A percentile compares a stretch with the other conserved stretches of the same genome.
These are phyloP conservation scores for Tiliacea citrago DNA, from an alignment of 2,888 invertebrate species.

Conservation along the genomic window DNA sequence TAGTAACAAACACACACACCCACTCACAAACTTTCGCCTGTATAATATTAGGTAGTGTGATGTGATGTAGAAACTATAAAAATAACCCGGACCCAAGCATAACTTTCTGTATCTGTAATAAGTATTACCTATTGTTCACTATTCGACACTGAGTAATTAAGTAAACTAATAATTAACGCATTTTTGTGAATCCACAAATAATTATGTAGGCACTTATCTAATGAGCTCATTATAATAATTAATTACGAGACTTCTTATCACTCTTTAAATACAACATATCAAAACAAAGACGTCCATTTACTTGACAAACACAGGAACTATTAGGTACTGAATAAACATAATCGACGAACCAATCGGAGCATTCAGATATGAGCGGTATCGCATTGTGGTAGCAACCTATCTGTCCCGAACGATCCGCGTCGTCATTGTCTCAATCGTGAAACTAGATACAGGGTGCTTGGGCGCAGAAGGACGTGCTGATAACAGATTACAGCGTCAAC, in stretches of 20 bases:
- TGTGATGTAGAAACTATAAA: neutral
- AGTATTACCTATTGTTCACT: slow-evolving; percentile 2
- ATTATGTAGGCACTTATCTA: slow-evolving; percentile 50
- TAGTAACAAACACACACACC: too few species aligned
- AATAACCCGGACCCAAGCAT: neutral
- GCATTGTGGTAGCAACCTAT: slow-evolving; percentile 72
- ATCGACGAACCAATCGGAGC: slow-evolving; percentile 82
- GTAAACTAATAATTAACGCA: slow-evolving; percentile 17
- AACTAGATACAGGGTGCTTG: slow-evolving; percentile 76
- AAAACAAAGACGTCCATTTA: slow-evolving; percentile 80
- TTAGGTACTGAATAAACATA: slow-evolving; percentile 78
- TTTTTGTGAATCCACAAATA: slow-evolving; percentile 34
- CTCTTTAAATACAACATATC: slow-evolving; percentile 59
- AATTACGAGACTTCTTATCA: slow-evolving; percentile 65
- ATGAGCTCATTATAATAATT: slow-evolving; percentile 61
- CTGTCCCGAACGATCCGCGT: slow-evolving; percentile 77
- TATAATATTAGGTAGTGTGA: too few species aligned
- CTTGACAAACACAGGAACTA: slow-evolving; percentile 75
- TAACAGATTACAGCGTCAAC: slow-evolving; percentile 86
- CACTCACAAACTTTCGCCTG: too few species aligned
- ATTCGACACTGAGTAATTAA: slow-evolving; percentile 2
- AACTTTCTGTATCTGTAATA: neutral
- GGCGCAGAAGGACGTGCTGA: slow-evolving; percentile 79
- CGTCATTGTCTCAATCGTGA: slow-evolving; percentile 80
- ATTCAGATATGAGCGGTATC: slow-evolving; percentile 79